A percentile compares a stretch with the other conserved stretches of the same genome.
Conservation (phyloP, 2,888 invertebrate genomes). For the Drosophila mayaguana region DNA sequence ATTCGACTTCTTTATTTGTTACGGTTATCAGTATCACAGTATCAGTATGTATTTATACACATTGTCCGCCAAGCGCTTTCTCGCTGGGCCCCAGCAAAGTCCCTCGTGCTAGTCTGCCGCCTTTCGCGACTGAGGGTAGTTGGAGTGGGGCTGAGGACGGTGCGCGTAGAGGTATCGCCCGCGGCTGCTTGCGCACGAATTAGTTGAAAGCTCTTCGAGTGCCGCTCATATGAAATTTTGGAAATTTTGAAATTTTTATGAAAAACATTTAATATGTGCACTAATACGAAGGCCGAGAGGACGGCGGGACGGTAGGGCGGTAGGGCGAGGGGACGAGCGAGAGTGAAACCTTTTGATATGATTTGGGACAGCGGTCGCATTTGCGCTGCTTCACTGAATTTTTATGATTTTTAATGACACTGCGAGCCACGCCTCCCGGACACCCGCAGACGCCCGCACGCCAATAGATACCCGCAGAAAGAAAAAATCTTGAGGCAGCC, state of each 20-base stretch:
- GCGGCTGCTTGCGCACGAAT: constrained; percentile 44
- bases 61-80: not conserved
- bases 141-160: not conserved
- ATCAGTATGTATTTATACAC: constrained; percentile 6
- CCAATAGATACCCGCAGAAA: not conserved
- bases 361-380: constrained; percentile 63
- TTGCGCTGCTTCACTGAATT: constrained; percentile 69
- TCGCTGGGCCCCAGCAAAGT: not conserved
- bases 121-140: not conserved
- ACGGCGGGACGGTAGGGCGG: too few species aligned
- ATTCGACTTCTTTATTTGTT: too few species aligned
- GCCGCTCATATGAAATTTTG: constrained; percentile 49
- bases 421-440: not conserved
- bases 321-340: constrained; percentile 2
- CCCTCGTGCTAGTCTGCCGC: not conserved
- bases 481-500: not conserved
- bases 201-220: constrained; percentile 35
- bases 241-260: constrained; percentile 59
- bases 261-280: constrained; percentile 51
- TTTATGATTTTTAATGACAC: constrained; percentile 74
- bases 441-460: not conserved
- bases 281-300: constrained; percentile 11
- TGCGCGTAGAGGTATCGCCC: constrained; percentile 14
- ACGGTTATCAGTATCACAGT: too few species aligned
- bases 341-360: constrained; percentile 48